Percentiles rank a stretch among this genome's conserved stretches.
These are phyloP conservation scores for Odontocerum albicorne DNA, from an alignment of 2,888 invertebrate species.

Conservation along the genomic window DNA sequence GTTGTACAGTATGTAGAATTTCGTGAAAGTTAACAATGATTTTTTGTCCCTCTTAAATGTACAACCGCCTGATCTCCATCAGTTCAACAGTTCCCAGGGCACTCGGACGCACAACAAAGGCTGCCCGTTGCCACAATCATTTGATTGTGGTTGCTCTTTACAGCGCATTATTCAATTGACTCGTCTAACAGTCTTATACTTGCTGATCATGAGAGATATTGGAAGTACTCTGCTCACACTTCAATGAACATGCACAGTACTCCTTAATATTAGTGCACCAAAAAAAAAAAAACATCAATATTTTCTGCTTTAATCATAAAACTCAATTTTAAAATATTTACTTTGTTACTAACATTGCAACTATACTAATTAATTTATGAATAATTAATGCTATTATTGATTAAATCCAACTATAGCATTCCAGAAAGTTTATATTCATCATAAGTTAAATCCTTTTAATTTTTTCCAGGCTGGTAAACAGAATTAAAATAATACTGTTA, in stretches of 20 bases:
- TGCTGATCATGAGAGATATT: not conserved
- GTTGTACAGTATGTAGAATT: not conserved
- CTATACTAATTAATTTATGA: too few species aligned
- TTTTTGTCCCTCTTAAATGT: too few species aligned
- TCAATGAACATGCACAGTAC: too few species aligned
- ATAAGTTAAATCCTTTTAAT: too few species aligned
- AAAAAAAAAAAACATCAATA: too few species aligned
- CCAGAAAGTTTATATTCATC: too few species aligned
- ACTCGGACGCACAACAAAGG: slow-evolving; percentile 30
- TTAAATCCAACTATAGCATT: too few species aligned
- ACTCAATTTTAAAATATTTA: not conserved
- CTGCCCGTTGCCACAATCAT: slow-evolving; percentile 28
- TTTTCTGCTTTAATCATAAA: not conserved
- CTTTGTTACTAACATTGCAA: not conserved
- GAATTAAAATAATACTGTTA: too few species aligned
- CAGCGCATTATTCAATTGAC: slow-evolving; percentile 34
- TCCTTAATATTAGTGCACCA: too few species aligned
- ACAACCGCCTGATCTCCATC: too few species aligned
- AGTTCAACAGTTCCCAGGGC: slow-evolving; percentile 30
- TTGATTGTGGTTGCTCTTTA: slow-evolving; percentile 31
- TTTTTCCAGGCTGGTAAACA: too few species aligned
- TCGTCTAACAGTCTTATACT: not conserved
- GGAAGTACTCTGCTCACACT: not conserved
- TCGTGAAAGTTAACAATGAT: not conserved
- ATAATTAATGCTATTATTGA: too few species aligned